Conservation (phyloP, 1,140 invertebrate species). For the Drosophila watanabei region DNA sequence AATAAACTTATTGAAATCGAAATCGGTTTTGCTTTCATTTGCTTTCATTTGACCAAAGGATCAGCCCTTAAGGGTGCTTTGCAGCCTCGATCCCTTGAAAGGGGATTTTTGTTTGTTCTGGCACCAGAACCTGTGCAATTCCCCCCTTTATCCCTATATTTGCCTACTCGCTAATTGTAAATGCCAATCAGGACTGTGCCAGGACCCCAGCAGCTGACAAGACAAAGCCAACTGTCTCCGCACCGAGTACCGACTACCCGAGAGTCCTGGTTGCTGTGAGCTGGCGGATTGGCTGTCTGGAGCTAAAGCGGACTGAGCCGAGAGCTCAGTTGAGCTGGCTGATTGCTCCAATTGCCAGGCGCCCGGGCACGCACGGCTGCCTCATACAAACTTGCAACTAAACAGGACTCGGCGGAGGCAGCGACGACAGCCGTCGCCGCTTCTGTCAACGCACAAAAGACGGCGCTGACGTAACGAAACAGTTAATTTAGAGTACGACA, state of each 20-base stretch:
- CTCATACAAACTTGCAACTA: conserved; percentile 79
- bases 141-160: conserved; percentile 48
- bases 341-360: conserved; percentile 80
- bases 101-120: conserved; percentile 14
- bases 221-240: conserved; percentile 47
- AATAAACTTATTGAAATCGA: conserved; percentile 10
- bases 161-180: conserved; percentile 83
- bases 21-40: conserved; percentile 2
- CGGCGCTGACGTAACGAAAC: conserved; percentile 79
- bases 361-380: conserved; percentile 77
- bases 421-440: conserved; percentile 31
- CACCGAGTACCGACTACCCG: conserved; percentile 10
- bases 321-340: conserved; percentile 58
- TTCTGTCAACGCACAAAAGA: conserved; percentile 76
- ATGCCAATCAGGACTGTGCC: conserved; percentile 78
- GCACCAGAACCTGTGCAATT: conserved; percentile 45
- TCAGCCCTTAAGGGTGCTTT: conserved; percentile 12
- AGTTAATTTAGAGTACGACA: conserved; percentile 79
- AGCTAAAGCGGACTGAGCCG: conserved; percentile 39
- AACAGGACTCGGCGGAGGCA: conserved; percentile 49
- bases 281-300: conserved; percentile 28
- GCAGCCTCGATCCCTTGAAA: conserved; percentile 3
- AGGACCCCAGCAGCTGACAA: conserved; percentile 38
- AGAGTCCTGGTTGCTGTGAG: conserved; percentile 1
- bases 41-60: conserved; percentile 6